These are phyloP conservation scores for Neolamprologus devosi DNA, from an alignment of 2,113 vertebrate genomes.

Conservation along the genomic window DNA sequence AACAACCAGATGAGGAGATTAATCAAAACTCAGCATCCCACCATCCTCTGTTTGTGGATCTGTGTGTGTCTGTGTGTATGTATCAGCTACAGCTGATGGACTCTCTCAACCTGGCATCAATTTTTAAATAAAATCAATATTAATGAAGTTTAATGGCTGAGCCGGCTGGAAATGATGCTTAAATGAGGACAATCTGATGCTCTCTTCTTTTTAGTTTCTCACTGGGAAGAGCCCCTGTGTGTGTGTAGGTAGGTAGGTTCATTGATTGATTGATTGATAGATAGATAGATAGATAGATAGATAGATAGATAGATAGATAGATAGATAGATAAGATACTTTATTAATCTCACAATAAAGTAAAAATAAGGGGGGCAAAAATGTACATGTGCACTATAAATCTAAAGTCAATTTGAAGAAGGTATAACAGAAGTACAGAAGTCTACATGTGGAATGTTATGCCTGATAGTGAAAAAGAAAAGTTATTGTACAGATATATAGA, in stretches of 20 bases:
- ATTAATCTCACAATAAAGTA: neutral
- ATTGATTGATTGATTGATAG: neutral
- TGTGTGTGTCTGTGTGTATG: neutral
- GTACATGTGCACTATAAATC: neutral
- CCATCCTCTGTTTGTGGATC: neutral
- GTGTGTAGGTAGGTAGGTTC: neutral
- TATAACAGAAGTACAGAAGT: neutral
- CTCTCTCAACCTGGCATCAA: slow-evolving; percentile 30
- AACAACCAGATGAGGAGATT: slow-evolving; percentile 36
- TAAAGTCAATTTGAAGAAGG: neutral
- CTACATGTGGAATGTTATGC: neutral
- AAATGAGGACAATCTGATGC: slow-evolving; percentile 14
- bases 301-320: neutral
- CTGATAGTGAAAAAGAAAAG: neutral
- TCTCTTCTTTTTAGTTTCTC: neutral
- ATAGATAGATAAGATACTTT: neutral
- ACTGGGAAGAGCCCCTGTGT: neutral
- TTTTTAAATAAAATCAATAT: slow-evolving; percentile 51
- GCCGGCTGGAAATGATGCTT: neutral
- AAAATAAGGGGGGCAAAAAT: neutral
- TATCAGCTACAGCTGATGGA: neutral
- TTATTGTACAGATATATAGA: neutral
- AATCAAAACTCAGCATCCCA: slow-evolving; percentile 23
- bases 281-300: neutral
- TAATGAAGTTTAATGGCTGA: slow-evolving; percentile 28